Evolutionary conservation across 2,888 invertebrate genomes (phyloP), one percentile per base, ranked within the genome.

Genomic region (Steinernema hermaphroditum): DNA sequence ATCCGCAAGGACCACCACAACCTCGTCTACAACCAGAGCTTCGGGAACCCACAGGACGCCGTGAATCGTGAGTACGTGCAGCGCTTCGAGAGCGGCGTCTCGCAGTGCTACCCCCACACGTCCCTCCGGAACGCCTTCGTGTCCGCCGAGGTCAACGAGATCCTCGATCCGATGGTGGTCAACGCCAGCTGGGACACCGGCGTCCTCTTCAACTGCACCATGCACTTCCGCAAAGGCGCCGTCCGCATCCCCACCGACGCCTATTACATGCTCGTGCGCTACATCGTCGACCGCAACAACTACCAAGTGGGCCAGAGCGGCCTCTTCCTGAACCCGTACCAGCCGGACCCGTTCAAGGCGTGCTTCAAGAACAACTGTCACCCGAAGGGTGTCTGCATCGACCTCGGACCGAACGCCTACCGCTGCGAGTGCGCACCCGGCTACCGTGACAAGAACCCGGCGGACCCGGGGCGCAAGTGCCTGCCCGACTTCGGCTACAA

Each of bases 291-390:
- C 41, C 76, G 78, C 62, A 85, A 85, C 75, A 80, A 81, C 74
- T 81, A 84, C 71, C 82, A 86, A 74, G 76, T 86, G n/a, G 86
- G 86, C 24, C 78, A 82, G 41, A 82, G 82, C 32, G 83, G 82
- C 24, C 76, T 86, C 49, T 86, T 80, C 76, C 50, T 79, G 57
- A 84, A 82, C 62, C 83, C 83, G 19, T 80, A 78, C 44, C 86
- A 86, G 71, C 80, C 80, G 46, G 80, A 83, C 76, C 86, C 86
- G 32, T 86, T 83, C 82, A 82, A 81, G 34, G 80, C 85, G 16
- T 86, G 86, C 76, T 86, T 81, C 82, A 82, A 83, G 77, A 85
- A 83, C 73, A 78, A 79, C 62, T 85, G 85, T 70, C 84, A 85
- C 75, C 78, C 82, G 9, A 79, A 78, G 29, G 86, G 83, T 27